phyloP scores from a whole-genome alignment of 2,797 vertebrate genomes.

The Borostomias antarcticus region DNA sequence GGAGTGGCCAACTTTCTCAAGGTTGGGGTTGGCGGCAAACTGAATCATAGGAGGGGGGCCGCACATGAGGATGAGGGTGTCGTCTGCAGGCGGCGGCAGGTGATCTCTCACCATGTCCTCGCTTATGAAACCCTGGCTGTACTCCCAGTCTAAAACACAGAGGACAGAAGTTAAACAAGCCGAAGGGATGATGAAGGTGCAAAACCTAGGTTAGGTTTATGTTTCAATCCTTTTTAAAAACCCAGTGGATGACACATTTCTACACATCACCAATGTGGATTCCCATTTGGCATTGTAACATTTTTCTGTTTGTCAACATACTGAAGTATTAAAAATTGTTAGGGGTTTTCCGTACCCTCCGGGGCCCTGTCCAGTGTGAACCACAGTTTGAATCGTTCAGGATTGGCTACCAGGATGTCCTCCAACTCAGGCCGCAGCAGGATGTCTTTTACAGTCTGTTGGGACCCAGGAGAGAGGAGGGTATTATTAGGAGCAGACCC shows the following conservation, averaged over 20 bases:
- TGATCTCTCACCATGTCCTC: constrained; percentile 89
- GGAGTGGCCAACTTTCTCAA: constrained; percentile 88
- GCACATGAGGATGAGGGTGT: constrained; percentile 91
- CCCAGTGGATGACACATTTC: too few species aligned
- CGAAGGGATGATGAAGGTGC: neutral
- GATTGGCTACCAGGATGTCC: constrained; percentile 83
- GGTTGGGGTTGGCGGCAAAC: constrained; percentile 92
- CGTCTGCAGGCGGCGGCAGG: constrained; percentile 80
- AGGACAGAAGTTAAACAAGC: neutral
- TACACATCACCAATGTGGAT: too few species aligned
- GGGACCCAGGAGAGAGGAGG: neutral
- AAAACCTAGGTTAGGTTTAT: too few species aligned
- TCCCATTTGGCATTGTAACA: too few species aligned
- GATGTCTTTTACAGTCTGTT: constrained; percentile 93
- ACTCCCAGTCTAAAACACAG: constrained; percentile 84
- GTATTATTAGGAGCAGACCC: neutral
- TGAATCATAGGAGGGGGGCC: constrained; percentile 98
- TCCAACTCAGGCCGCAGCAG: constrained; percentile 89
- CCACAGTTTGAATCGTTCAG: constrained; percentile 90
- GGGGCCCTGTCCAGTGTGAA: constrained; percentile 90
- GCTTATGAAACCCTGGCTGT: constrained; percentile 92
- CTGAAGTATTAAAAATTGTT: neutral
- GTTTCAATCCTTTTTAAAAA: too few species aligned
- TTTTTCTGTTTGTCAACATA: too few species aligned
- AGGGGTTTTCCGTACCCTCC: too few species aligned